Evolutionary conservation across 1,140 invertebrate genomes (phyloP), one percentile per base, ranked within the genome.

Genomic region (Macrocentrus cingulum): DNA sequence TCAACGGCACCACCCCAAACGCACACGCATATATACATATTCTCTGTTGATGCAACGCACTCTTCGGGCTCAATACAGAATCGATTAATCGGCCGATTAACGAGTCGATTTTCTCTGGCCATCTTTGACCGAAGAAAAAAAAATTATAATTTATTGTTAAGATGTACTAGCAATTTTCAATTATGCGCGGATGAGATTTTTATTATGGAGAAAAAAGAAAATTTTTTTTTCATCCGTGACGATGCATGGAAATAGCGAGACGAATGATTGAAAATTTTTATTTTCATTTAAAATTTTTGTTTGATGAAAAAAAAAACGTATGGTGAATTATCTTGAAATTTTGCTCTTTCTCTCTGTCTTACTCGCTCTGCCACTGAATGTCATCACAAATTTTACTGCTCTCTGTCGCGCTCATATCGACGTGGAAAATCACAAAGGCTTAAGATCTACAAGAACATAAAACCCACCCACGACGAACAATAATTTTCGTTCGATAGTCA

Each of bases 51-150:
- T 8, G 36, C 13, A 13, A n/a, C 11, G 36, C 15, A 3, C 15
- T 39, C 3, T 39, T 39, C 36, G 13, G 36, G 36, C 36, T n/a
- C 36, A 15, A 4, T 39, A 13, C 4, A 11, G 36, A 39, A 39
- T 39, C 36, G 36, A 39, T 39, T 39, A 39, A 39, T 39, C 36
- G 36, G 36, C 13, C 36, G 36, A 39, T 39, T 39, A 39, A 39
- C 36, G 36, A 39, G 36, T 11, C 36, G 36, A 39, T 39, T 39
- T 39, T n/a, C 36, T 39, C 36, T 15, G n/a, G n/a, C n/a, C n/a
- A n/a, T n/a, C n/a, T n/a, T n/a, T n/a, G n/a, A n/a, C n/a, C n/a
- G n/a, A n/a, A n/a, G n/a, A n/a, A n/a, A n/a, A n/a, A n/a, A n/a
- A n/a, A n/a, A n/a, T n/a, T n/a, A n/a, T n/a, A n/a, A n/a, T n/a